Evolutionary conservation across 2,113 vertebrate genomes (phyloP), one percentile per base, ranked within the genome.

Genomic region (Oceanites oceanicus): DNA sequence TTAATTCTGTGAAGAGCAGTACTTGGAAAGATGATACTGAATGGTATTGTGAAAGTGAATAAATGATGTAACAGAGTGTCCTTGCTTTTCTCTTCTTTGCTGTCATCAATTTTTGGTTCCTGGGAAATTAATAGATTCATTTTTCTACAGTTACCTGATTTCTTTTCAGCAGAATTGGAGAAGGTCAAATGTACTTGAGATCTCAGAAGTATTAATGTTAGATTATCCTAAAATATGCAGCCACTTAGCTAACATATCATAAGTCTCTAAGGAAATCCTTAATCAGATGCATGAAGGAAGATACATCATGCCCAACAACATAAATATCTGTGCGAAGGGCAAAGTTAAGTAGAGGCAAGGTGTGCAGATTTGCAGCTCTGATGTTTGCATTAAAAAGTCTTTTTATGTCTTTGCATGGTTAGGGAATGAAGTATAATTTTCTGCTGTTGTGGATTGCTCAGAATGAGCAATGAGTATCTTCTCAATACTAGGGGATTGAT

Each of bases 161-260:
- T 95, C 76, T 95, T 94, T 92, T 85, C 65, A 85, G 72, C 36
- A 96, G 67, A 97, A 90, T 25, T 88, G 52, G 44, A 83, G 94
- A 95, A 91, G 91, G 93, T 86, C 92, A 95, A 92, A 94, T 66
- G 59, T 95, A 67, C 73, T 90, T 82, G 61, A 77, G 73, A 92
- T 93, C 72, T 91, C 67, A 67, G 84, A 94, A 87, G 74, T 82
- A 59, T 95, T 92, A 86, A 58, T n/a, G 77, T 93, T 95, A 81
- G 61, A 85, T 93, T 94, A 91, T 74, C 53, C 71, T 95, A 94
- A 95, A 97, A 94, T 94, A 95, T 92, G 71, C 9, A 26, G 55
- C 72, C 50, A 56, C 82, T 96, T 92, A 94, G 75, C 36, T 85
- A 92, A 89, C 58, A n/a, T 92, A 79, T 21, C 45, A 2, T 91